Conservation (phyloP, 92 coral and sea anemone species). For the Bergia puertoricense region DNA sequence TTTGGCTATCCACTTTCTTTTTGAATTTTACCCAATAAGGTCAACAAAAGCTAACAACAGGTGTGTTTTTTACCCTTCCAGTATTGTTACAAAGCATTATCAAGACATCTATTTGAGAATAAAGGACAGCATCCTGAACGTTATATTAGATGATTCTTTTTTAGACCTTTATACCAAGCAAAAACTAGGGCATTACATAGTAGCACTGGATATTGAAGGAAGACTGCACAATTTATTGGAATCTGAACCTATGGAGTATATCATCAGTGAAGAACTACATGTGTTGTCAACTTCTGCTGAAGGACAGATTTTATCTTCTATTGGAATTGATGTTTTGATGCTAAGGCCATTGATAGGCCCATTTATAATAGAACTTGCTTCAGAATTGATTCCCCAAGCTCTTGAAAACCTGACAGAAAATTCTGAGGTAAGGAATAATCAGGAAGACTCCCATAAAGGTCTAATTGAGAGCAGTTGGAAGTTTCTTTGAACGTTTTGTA, state of each 20-base stretch:
- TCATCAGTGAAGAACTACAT: slow-evolving; percentile 70
- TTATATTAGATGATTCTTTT: slow-evolving; percentile 71
- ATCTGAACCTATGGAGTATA: slow-evolving; percentile 72
- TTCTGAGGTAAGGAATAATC: slow-evolving; percentile 52
- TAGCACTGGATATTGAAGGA: slow-evolving; percentile 77
- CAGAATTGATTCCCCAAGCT: slow-evolving; percentile 64
- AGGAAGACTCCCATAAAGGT: neutral
- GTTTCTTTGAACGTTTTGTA: too few species aligned
- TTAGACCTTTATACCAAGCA: slow-evolving; percentile 69
- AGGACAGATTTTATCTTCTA: slow-evolving; percentile 67
- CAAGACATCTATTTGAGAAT: slow-evolving; percentile 72
- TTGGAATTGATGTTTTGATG: slow-evolving; percentile 59
- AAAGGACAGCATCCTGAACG: slow-evolving; percentile 58
- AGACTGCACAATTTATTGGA: slow-evolving; percentile 67
- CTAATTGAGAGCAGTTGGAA: too few species aligned
- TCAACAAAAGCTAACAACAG: neutral
- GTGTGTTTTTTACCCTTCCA: slow-evolving; percentile 21
- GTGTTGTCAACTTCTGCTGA: slow-evolving; percentile 69
- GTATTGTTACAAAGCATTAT: slow-evolving; percentile 59
- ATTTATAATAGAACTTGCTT: slow-evolving; percentile 60
- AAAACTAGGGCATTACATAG: slow-evolving; percentile 69
- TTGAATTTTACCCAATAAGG: neutral
- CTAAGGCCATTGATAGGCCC: slow-evolving; percentile 70
- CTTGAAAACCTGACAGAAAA: slow-evolving; percentile 56
- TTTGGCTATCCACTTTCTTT: neutral